A percentile compares a stretch with the other conserved stretches of the same genome.
Evolutionary conservation across 2,797 vertebrate species (phyloP).

Genomic region (Sebastiscus albofasciatus): DNA sequence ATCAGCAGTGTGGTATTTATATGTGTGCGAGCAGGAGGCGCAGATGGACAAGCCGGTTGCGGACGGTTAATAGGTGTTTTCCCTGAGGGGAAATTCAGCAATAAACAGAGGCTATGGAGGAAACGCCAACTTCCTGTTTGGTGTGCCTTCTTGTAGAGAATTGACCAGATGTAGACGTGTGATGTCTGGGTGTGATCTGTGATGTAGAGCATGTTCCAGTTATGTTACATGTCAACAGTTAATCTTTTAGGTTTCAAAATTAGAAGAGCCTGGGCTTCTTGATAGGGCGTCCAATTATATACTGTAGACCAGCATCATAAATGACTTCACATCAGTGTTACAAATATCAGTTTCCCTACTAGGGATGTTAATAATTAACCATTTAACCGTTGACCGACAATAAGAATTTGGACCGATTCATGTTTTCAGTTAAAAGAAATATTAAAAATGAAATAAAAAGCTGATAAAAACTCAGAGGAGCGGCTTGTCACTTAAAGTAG

Average conservation of each 20-base stretch:
- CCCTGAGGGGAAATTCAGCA: conserved; percentile 21
- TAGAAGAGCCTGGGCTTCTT: background rate
- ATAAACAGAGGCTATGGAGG: conserved; percentile 31
- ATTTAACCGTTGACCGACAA: no score
- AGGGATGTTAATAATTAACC: no score
- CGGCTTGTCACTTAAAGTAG: no score
- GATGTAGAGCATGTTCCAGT: background rate
- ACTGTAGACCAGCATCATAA: background rate
- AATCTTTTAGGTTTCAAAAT: background rate
- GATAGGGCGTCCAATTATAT: background rate
- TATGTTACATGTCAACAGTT: background rate
- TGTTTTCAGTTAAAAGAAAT: no score
- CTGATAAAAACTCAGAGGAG: no score
- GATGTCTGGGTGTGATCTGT: background rate
- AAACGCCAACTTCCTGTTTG: conserved; percentile 56
- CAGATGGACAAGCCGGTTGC: background rate
- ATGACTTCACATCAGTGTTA: background rate
- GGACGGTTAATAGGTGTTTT: conserved; percentile 14
- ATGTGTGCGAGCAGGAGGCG: background rate
- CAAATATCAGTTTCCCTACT: background rate
- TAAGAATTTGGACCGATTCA: no score
- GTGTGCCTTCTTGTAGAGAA: conserved; percentile 28
- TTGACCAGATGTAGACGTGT: background rate
- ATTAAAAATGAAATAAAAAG: no score
- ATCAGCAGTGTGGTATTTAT: conserved; percentile 1